These are phyloP conservation scores for Chromobotia macracanthus DNA, from an alignment of 2,797 vertebrate species.

Conservation along the genomic window DNA sequence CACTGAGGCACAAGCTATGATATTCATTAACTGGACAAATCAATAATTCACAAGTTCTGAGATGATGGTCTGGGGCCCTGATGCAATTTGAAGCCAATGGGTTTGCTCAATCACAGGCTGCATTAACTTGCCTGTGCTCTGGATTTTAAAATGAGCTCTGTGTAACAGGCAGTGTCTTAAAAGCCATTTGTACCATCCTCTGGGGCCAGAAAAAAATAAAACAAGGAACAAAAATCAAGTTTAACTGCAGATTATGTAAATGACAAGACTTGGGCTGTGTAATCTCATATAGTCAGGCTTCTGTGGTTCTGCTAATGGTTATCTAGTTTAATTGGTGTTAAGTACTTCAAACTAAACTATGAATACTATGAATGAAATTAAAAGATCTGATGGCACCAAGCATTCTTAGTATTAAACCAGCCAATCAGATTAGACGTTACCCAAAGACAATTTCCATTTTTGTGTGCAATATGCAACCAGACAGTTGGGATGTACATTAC, in stretches of 20 bases:
- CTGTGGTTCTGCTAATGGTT: not conserved
- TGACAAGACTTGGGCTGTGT: slow-evolving; percentile 1
- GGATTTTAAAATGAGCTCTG: slow-evolving; percentile 39
- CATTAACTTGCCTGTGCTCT: slow-evolving; percentile 38
- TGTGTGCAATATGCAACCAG: not conserved
- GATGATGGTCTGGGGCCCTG: slow-evolving; percentile 46
- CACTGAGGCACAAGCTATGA: slow-evolving; percentile 2
- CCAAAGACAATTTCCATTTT: not conserved
- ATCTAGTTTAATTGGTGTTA: not conserved
- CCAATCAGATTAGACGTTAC: not conserved
- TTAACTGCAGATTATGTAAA: slow-evolving; percentile 36
- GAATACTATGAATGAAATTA: no score
- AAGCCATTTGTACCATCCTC: slow-evolving; percentile 27
- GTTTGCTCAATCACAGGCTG: slow-evolving; percentile 42
- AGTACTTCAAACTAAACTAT: not conserved
- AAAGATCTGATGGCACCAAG: not conserved
- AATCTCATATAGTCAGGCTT: not conserved
- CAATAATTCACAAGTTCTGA: slow-evolving; percentile 52
- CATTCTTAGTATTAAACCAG: not conserved
- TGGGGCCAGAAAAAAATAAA: not conserved
- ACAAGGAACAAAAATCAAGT: not conserved
- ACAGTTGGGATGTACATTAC: not conserved
- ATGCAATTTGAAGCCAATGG: slow-evolving; percentile 45
- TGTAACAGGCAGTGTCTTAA: slow-evolving; percentile 16
- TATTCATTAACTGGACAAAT: slow-evolving; percentile 50